phyloP scores from a whole-genome alignment of 2,113 vertebrate genomes.

The Cinclus mexicanus region DNA sequence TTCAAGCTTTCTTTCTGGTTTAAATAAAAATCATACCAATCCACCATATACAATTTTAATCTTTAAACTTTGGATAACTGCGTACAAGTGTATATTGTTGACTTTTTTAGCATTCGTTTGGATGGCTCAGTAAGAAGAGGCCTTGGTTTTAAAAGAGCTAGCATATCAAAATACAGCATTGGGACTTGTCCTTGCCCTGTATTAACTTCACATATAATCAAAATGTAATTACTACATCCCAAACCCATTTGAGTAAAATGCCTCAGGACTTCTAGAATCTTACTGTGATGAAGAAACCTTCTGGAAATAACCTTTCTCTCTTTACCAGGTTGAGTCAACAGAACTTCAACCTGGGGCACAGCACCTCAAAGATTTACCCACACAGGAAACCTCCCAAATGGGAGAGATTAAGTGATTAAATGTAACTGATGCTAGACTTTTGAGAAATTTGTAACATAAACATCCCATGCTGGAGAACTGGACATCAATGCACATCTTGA shows the following conservation, averaged over 20 bases:
- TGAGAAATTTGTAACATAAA: not conserved
- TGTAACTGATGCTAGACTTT: not conserved
- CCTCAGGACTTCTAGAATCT: not conserved
- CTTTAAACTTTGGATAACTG: not conserved
- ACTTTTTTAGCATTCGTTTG: not conserved
- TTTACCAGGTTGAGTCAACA: not conserved
- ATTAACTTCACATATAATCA: not conserved
- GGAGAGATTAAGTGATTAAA: not conserved
- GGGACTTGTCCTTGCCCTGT: not conserved
- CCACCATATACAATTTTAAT: not conserved
- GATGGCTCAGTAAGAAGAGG: not conserved
- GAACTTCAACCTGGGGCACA: not conserved
- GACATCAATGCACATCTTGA: not conserved
- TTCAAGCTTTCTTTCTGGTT: not conserved
- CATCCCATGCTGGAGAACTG: not conserved
- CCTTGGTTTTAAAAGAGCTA: not conserved
- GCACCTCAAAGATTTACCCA: not conserved
- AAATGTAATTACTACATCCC: not conserved
- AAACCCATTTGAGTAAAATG: not conserved
- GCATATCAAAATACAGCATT: not conserved
- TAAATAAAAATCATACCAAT: not conserved
- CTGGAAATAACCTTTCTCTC: not conserved
- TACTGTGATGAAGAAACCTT: not conserved
- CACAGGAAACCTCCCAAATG: not conserved
- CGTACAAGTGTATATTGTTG: not conserved